Evolutionary conservation across 2,797 vertebrate genomes (phyloP).

Genomic region (Cebuella pygmaea): DNA sequence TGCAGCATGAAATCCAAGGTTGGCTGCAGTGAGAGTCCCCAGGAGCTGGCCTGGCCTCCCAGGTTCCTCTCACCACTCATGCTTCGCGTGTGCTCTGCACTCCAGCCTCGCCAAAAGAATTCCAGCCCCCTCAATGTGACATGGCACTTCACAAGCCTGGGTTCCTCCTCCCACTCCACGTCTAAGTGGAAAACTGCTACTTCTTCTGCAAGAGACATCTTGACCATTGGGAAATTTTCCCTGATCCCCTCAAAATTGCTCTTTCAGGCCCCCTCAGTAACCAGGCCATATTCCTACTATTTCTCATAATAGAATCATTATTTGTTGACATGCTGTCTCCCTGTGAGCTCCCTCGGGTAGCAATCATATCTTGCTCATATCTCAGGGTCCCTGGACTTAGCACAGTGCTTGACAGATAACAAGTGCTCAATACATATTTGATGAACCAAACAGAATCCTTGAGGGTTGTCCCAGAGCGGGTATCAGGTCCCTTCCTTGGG

Average conservation of each 20-base stretch:
- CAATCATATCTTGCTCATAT: neutral
- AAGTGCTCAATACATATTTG: neutral
- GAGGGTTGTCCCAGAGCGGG: too few relatives aligned
- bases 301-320: neutral
- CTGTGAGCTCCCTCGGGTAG: neutral
- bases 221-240: neutral
- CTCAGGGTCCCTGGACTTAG: neutral
- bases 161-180: neutral
- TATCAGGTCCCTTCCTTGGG: neutral
- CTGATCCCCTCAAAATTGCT: neutral
- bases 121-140: neutral
- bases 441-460: neutral
- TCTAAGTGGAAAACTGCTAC: neutral
- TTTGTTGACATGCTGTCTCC: neutral
- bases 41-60: neutral
- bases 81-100: fast-evolving
- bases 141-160: neutral
- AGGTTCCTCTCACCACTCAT: fast-evolving
- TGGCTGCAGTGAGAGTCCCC: neutral
- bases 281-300: neutral
- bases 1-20: neutral
- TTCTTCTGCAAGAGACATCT: neutral
- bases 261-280: neutral
- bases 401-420: neutral
- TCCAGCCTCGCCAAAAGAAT: neutral